A percentile compares a stretch with the other conserved stretches of the same genome.
These are phyloP conservation scores for Diploscapter pachys DNA, from an alignment of 1,140 invertebrate species.

Conservation along the genomic window DNA sequence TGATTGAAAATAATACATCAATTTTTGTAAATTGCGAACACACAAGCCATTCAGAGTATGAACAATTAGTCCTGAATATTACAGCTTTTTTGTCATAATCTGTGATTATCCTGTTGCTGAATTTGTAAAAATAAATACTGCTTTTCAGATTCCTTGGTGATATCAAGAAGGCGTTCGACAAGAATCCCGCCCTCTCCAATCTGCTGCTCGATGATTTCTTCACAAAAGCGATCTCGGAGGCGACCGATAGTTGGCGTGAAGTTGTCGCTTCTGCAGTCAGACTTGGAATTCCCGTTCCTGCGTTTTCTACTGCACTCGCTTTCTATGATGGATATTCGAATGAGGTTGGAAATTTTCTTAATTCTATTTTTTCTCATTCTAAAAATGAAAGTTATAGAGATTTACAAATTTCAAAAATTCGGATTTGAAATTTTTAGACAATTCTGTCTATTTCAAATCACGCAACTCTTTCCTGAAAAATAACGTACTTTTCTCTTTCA, in stretches of 20 bases:
- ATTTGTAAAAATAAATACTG: not conserved
- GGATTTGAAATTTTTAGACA: no score
- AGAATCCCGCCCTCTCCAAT: slow-evolving; percentile 82
- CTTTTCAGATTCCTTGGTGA: slow-evolving; percentile 80
- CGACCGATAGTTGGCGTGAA: slow-evolving; percentile 55
- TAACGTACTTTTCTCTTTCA: no score
- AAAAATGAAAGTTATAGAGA: not conserved
- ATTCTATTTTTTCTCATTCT: not conserved
- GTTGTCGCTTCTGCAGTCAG: slow-evolving; percentile 66
- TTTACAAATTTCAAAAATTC: no score
- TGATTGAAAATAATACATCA: not conserved
- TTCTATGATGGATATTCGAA: slow-evolving; percentile 94
- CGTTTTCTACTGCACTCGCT: slow-evolving; percentile 83
- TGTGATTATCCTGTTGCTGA: not conserved
- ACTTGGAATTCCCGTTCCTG: slow-evolving; percentile 84
- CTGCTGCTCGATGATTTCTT: slow-evolving; percentile 94
- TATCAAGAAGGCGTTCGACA: slow-evolving; percentile 91
- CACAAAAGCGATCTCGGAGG: slow-evolving; percentile 73
- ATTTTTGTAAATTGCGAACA: no score
- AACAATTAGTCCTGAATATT: no score
- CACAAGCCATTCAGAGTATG: no score
- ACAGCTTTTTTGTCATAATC: no score
- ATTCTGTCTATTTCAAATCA: no score
- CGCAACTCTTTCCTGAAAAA: no score
- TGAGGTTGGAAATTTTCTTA: slow-evolving; percentile 58